Percentiles rank a stretch among this genome's conserved stretches.
Evolutionary conservation across 2,113 vertebrate species (phyloP).

Genomic region (Cyanoderma ruficeps): DNA sequence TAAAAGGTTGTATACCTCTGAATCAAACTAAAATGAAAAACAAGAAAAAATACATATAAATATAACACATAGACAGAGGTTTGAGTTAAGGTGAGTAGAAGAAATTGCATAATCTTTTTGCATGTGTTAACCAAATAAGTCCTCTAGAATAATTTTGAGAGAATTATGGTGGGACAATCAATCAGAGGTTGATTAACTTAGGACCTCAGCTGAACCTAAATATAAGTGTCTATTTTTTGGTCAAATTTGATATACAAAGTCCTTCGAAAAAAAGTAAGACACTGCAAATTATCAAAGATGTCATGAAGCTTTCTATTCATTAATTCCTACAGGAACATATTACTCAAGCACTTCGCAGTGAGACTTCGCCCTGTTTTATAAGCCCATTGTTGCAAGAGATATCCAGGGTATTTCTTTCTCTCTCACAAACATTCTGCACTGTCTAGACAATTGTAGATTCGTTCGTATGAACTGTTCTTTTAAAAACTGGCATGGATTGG

Average conservation of each 20-base stretch:
- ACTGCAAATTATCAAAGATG: not conserved
- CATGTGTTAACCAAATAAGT: not conserved
- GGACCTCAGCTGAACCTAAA: not conserved
- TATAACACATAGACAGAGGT: not conserved
- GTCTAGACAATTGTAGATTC: fast-evolving
- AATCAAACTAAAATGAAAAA: not conserved
- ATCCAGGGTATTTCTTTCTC: not conserved
- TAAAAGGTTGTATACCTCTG: not conserved
- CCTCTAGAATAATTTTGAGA: not conserved
- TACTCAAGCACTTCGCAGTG: not conserved
- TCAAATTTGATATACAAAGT: not conserved
- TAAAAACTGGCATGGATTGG: not conserved
- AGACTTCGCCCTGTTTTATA: not conserved
- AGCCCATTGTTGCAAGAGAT: not conserved
- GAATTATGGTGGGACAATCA: not conserved
- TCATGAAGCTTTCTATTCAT: fast-evolving
- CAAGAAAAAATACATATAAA: not conserved
- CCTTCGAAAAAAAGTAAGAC: not conserved
- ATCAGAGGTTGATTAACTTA: not conserved
- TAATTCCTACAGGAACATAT: not conserved
- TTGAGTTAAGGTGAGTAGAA: not conserved
- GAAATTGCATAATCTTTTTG: not conserved
- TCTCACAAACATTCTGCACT: not conserved
- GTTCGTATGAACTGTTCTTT: not conserved
- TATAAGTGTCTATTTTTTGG: not conserved